Base-by-base conservation (phyloP, 2,797 vertebrate genomes). In the Melanotaenia parkinsoni region DNA sequence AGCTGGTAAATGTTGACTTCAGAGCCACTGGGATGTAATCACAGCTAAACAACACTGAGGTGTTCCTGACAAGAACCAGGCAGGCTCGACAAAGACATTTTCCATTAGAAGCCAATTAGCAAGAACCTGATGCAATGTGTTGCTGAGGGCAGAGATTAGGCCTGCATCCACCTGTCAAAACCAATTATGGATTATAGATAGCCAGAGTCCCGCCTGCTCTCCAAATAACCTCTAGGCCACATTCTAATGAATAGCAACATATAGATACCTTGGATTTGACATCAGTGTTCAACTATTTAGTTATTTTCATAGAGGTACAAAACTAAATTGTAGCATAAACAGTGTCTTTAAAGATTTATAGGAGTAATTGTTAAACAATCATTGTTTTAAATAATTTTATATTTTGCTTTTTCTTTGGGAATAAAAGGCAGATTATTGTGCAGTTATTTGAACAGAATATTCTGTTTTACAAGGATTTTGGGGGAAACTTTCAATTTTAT, bases 81-180 rank as follows among this genome's bases (percentile, higher is more conserved):
- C 85, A 77, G 82, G 67, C 77, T 72, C 18, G 20, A 82, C 73
- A 79, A 82, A 78, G 79, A 80, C 37, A 56, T 82, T 90, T 91
- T 79, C 85, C 89, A 91, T 90, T 88, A 91, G 84, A n/a, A 68
- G 76, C 83, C 82, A 92, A 91, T 95, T 93, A 92, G 77, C 57
- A 38, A 24, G 74, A 83, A 83, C 86, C 82, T 84, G 83, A 92
- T 78, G 80, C 86, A 82, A 77, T 18, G 51, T 77, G 84, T 84
- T 91, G 70, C 74, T 11, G 43, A 65, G 65, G 78, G 83, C 76
- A 76, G 61, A 86, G 84, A 91, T 92, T 86, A 82, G 61, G 56
- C 63, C 82, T 60, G 77, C 77, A 83, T 81, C 87, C 89, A 93
- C 85, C 90, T 92, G 91, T 91, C 86, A 89, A 76, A 89, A 84